A percentile compares a stretch with the other conserved stretches of the same genome.
Conservation (phyloP, 2,888 invertebrate species). For the Scaeva pyrastri region DNA sequence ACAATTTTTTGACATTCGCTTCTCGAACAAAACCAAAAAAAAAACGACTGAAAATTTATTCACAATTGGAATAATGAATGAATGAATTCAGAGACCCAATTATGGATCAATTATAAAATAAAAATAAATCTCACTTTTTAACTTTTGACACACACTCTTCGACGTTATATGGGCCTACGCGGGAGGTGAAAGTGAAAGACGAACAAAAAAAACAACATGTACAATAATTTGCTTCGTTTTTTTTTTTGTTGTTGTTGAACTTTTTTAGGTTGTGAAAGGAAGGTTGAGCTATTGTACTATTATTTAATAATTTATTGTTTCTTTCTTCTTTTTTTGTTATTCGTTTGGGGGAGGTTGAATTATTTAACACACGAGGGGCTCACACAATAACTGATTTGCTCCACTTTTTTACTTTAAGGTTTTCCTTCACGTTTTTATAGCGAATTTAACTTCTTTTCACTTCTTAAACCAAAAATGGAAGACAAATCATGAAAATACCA, state of each 20-base stretch:
- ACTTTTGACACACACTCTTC: neutral
- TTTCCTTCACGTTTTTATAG: neutral
- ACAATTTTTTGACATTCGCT: slow-evolving; percentile 27
- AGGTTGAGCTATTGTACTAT: neutral
- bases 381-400: neutral
- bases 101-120: slow-evolving; percentile 36
- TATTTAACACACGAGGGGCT: too few species aligned
- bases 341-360: slow-evolving; percentile 1
- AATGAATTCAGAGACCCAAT: slow-evolving; percentile 14
- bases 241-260: neutral
- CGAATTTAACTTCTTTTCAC: neutral
- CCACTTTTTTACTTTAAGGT: neutral
- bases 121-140: slow-evolving; percentile 33
- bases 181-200: slow-evolving; percentile 66
- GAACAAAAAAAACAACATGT: neutral
- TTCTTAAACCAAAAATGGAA: too few species aligned
- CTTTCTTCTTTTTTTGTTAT: neutral
- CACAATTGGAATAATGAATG: slow-evolving; percentile 19
- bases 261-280: slow-evolving; percentile 4
- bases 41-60: neutral
- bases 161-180: slow-evolving; percentile 1
- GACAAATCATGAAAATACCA: neutral
- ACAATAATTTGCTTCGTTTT: neutral
- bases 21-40: neutral
- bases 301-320: slow-evolving; percentile 24